These are phyloP conservation scores for Eurytoma californica DNA, from an alignment of 2,888 invertebrate species.

Conservation along the genomic window DNA sequence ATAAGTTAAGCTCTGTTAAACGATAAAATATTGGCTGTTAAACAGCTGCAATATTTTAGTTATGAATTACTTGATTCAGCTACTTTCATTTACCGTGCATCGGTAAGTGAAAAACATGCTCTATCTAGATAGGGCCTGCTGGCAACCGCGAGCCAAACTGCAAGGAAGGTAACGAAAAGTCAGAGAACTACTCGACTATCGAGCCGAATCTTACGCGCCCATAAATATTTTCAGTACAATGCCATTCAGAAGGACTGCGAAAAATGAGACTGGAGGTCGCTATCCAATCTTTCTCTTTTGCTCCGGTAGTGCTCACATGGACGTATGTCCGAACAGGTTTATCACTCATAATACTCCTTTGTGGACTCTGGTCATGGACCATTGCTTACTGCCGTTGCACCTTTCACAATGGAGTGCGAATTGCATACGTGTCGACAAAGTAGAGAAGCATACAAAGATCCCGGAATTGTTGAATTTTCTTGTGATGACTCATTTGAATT, in stretches of 20 bases:
- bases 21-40: too few relatives aligned
- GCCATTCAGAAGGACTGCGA: slow-evolving; percentile 9
- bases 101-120: too few relatives aligned
- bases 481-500: too few relatives aligned
- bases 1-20: too few relatives aligned
- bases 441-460: neutral
- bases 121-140: too few relatives aligned
- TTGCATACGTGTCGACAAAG: neutral
- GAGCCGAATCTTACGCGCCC: neutral
- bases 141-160: too few relatives aligned
- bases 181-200: too few relatives aligned
- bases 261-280: neutral
- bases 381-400: neutral
- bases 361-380: slow-evolving; percentile 26
- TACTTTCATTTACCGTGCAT: too few relatives aligned
- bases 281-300: neutral
- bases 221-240: slow-evolving; percentile 9
- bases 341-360: slow-evolving; percentile 30
- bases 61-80: too few relatives aligned
- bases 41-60: too few relatives aligned
- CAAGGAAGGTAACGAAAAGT: too few relatives aligned
- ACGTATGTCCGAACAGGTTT: slow-evolving; percentile 36
- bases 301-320: neutral
- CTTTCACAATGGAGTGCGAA: slow-evolving; percentile 37
- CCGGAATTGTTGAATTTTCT: too few relatives aligned